Evolutionary conservation across 2,888 invertebrate genomes (phyloP), one percentile per base, ranked within the genome.

Genomic region (Zaprionus lineosus): DNA sequence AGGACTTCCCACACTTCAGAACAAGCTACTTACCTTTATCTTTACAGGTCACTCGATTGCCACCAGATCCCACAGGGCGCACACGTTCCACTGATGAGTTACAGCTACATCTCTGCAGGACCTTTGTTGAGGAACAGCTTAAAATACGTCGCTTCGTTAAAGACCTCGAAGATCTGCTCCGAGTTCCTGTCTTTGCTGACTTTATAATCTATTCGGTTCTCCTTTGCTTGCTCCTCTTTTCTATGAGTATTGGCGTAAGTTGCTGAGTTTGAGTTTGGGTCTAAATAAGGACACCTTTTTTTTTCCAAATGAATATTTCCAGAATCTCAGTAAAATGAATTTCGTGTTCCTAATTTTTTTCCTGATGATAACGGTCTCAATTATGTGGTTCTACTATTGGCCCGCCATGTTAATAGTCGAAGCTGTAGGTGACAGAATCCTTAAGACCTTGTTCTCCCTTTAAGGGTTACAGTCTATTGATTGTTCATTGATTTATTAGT

Each of bases 321-420:
- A 87, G 87, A 52, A 60, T 2, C 70, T 71, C n/a, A 69, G 66
- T 31, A 73, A 82, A 6, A 83, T 87, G 65, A 88, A 88, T 39
- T 86, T 88, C 11, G 78, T 84, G 51, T 68, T 68, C 11, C 37
- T 87, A 6, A 88, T 86, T 48, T 31, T 87, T 2, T 83, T 76
- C 55, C 79, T 78, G 0, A 82, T 88, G 74, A 37, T 71, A 2
- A 62, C 60, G 1, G 78, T 87, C 7, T 46, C n/a, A n/a, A n/a
- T n/a, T n/a, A n/a, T 86, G 19, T 87, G 84, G 75, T 58, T 87
- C 2, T 87, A 88, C 50, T 87, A 87, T 34, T 88, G 88, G 88
- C 87, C 88, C 70, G 88, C 87, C 1, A 87, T 88, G 0, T 21
- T 82, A 12, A 74, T 86, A 28, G 62, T 67, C 2, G 77, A 79